Conservation (phyloP, 2,888 invertebrate genomes). For the Scaptomyza tumidula region DNA sequence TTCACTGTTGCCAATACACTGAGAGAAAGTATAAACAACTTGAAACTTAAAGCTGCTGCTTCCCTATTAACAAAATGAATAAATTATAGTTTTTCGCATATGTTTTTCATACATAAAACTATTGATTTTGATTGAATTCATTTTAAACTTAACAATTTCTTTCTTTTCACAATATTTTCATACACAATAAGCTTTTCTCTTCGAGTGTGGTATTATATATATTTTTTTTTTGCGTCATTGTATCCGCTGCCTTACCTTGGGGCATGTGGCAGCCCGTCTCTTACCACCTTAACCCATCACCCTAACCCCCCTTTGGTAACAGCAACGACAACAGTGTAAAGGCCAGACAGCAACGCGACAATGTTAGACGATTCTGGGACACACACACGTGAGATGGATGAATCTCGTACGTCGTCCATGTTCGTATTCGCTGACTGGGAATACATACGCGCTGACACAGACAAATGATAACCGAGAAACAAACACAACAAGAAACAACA, state of each 20-base stretch:
- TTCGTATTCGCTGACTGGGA: conserved; percentile 32
- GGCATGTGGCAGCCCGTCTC: not conserved
- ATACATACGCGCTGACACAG: conserved; percentile 61
- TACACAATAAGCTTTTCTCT: not conserved
- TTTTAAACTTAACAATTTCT: no score
- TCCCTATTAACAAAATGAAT: no score
- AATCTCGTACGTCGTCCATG: conserved; percentile 40
- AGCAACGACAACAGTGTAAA: conserved; percentile 6
- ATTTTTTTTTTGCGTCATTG: not conserved
- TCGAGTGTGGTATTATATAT: not conserved
- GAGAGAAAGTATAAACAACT: not conserved
- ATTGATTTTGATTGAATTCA: no score
- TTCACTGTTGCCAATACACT: not conserved
- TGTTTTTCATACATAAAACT: no score
- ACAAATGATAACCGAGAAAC: conserved; percentile 70
- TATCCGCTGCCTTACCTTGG: not conserved
- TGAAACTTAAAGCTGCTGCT: no score
- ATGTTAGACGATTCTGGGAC: conserved; percentile 44
- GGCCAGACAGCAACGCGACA: conserved; percentile 54
- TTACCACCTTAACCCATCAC: not conserved
- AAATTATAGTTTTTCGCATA: no score
- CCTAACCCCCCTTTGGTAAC: not conserved
- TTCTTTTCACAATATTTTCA: no score
- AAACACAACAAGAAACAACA: not conserved
- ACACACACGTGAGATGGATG: conserved; percentile 48